phyloP scores from a whole-genome alignment of 30 jellyfish, hydroid and myxozoan species.

The Catostylus mosaicus region DNA sequence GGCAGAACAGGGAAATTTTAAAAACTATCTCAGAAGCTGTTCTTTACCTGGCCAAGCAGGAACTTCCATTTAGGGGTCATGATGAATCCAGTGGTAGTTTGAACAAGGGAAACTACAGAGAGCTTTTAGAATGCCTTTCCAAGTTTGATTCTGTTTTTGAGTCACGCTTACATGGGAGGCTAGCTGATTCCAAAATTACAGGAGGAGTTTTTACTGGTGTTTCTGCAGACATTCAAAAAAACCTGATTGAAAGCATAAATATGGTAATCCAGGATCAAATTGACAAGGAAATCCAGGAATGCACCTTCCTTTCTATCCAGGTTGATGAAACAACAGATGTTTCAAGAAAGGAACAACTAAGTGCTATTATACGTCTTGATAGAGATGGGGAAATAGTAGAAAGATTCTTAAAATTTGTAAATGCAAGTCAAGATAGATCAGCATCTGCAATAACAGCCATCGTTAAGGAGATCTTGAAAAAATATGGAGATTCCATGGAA shows the following conservation, averaged over 20 bases:
- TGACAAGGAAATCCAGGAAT: conserved; percentile 15
- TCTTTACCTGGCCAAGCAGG: conserved; percentile 40
- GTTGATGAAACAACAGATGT: conserved; percentile 60
- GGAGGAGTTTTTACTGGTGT: too few species aligned
- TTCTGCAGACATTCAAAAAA: conserved; percentile 3
- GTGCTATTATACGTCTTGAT: conserved; percentile 36
- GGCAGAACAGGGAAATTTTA: conserved; percentile 50
- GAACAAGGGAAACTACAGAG: too few species aligned
- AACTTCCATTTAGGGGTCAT: conserved; percentile 41
- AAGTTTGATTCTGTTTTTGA: too few species aligned
- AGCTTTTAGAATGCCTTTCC: conserved; percentile 41
- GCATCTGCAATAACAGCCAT: conserved; percentile 39
- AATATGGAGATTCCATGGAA: conserved; percentile 24
- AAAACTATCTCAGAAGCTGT: conserved; percentile 5
- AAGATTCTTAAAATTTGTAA: conserved; percentile 30
- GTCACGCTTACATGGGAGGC: too few species aligned
- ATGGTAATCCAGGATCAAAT: conserved; percentile 21
- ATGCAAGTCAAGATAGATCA: conserved; percentile 36
- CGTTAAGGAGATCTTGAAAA: not conserved
- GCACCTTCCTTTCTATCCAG: conserved; percentile 45
- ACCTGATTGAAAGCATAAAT: not conserved
- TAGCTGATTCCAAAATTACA: too few species aligned
- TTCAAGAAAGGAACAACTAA: conserved; percentile 53
- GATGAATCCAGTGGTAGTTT: conserved; percentile 31
- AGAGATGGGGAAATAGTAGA: conserved; percentile 38